phyloP scores from a whole-genome alignment of 1,140 invertebrate genomes.

The Reticulitermes speratus region DNA sequence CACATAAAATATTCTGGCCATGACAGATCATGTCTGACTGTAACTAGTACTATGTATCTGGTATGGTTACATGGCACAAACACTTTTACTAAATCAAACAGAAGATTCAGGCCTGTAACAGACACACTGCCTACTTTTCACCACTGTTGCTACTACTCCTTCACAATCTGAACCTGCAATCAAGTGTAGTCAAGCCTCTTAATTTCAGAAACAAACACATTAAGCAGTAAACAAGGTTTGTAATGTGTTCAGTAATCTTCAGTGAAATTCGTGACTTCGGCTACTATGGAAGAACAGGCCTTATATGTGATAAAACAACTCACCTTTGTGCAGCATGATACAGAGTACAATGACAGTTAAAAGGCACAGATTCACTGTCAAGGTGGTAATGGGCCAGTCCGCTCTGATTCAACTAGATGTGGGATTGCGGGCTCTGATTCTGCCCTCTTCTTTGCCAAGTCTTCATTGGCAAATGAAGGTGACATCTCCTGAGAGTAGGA shows the following conservation, averaged over 20 bases:
- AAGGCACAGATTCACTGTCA: slow-evolving; percentile 11
- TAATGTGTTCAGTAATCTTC: not conserved
- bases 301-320: not conserved
- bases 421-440: slow-evolving; percentile 31
- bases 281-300: not conserved
- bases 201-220: not conserved
- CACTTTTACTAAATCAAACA: too few species aligned
- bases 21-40: too few species aligned
- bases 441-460: slow-evolving; percentile 26
- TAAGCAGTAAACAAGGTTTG: not conserved
- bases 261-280: not conserved
- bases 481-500: not conserved
- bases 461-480: slow-evolving; percentile 20
- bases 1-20: too few species aligned
- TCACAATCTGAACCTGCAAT: not conserved
- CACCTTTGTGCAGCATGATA: not conserved
- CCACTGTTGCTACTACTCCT: too few species aligned
- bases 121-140: too few species aligned
- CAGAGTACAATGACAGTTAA: not conserved
- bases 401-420: slow-evolving; percentile 21
- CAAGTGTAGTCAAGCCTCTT: slow-evolving; percentile 5
- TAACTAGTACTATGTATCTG: too few species aligned
- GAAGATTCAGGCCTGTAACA: too few species aligned
- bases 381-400: not conserved
- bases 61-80: too few species aligned